Conservation (phyloP, 2,113 vertebrate genomes). For the Coregonus clupeaformis region DNA sequence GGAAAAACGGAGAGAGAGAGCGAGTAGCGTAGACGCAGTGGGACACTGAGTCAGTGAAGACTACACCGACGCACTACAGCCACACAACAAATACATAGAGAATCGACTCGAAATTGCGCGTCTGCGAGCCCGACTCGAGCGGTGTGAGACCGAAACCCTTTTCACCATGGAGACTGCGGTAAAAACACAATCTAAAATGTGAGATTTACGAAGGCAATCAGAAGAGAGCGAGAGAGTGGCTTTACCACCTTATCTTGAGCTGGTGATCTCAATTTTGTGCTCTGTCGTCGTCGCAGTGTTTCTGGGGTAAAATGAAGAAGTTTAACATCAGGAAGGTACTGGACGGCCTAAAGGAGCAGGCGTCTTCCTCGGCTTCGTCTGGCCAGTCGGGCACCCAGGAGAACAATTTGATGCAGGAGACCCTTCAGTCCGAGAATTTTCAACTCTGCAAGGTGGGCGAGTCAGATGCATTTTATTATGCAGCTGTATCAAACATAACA, state of each 20-base stretch:
- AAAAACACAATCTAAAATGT: conserved; percentile 68
- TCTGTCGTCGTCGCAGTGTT: conserved; percentile 46
- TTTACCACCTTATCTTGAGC: conserved; percentile 49
- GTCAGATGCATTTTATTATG: conserved; percentile 21
- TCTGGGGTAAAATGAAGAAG: conserved; percentile 87
- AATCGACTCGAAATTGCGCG: conserved; percentile 14
- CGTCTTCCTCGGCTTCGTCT: conserved; percentile 82
- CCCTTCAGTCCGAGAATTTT: conserved; percentile 96
- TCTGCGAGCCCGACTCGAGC: conserved; percentile 41
- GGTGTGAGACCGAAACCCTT: conserved; percentile 37
- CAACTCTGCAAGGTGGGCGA: conserved; percentile 98
- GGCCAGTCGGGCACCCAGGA: conserved; percentile 83
- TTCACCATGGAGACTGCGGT: conserved; percentile 52
- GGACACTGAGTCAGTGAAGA: conserved; percentile 59
- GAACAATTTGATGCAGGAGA: conserved; percentile 90
- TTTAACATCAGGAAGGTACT: conserved; percentile 99
- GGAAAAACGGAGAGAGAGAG: conserved; percentile 36
- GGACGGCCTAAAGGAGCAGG: conserved; percentile 90
- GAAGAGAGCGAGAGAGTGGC: conserved; percentile 56
- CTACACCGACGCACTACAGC: conserved; percentile 49
- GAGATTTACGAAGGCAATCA: conserved; percentile 56
- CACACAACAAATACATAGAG: conserved; percentile 23
- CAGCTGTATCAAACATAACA: conserved; percentile 11
- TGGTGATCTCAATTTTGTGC: conserved; percentile 63
- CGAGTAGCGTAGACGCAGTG: conserved; percentile 68